Evolutionary conservation across 2,888 invertebrate species (phyloP).

Genomic region (Drosophila meridionalis): DNA sequence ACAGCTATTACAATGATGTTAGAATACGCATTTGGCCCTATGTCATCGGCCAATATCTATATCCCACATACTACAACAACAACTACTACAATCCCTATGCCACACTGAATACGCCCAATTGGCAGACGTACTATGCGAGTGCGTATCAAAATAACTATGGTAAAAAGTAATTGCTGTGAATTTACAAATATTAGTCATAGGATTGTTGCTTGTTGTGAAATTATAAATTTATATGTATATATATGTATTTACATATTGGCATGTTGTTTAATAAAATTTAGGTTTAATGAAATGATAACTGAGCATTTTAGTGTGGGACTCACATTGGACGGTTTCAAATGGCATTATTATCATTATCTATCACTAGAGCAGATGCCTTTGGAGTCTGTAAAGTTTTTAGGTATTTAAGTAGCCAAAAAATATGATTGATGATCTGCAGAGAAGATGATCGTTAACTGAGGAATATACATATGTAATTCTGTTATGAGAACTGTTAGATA

Average conservation of each 20-base stretch:
- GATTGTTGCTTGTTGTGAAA: conserved; percentile 1
- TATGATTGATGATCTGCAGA: too few species aligned
- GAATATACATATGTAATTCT: too few species aligned
- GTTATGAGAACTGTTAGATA: too few species aligned
- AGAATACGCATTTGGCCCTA: conserved; percentile 75
- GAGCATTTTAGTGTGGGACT: neutral
- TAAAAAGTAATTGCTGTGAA: conserved; percentile 47
- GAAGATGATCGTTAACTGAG: too few species aligned
- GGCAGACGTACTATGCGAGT: conserved; percentile 65
- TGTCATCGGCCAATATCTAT: conserved; percentile 76
- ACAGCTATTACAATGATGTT: conserved; percentile 36
- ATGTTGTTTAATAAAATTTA: conserved; percentile 6
- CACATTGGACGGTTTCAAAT: too few species aligned
- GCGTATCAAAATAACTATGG: conserved; percentile 56
- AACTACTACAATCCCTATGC: conserved; percentile 67
- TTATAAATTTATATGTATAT: conserved; percentile 1
- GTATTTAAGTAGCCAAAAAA: too few species aligned
- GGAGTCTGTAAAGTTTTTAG: too few species aligned
- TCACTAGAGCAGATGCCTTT: too few species aligned
- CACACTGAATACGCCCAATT: conserved; percentile 53
- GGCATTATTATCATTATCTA: neutral
- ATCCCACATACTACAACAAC: conserved; percentile 67
- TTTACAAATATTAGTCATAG: neutral
- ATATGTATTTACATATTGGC: neutral
- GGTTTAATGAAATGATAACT: neutral